A percentile compares a stretch with the other conserved stretches of the same genome.
Conservation (phyloP, 1,140 invertebrate species). For the Zaprionus ornatus region DNA sequence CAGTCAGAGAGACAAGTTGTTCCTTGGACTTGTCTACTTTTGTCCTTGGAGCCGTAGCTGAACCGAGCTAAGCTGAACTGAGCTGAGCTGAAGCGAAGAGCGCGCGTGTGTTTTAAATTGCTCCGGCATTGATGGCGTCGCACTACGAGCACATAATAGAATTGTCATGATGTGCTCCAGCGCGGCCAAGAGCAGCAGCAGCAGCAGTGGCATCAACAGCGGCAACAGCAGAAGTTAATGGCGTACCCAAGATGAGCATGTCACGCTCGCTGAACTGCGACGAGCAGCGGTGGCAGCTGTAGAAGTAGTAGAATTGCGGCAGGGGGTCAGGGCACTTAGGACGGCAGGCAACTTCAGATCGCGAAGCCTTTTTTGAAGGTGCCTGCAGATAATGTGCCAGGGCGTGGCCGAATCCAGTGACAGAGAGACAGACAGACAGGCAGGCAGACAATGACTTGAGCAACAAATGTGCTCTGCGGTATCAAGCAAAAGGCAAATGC, state of each 20-base stretch:
- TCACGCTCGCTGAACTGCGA: slow-evolving; percentile 79
- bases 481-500: slow-evolving; percentile 1
- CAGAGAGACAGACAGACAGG: not conserved
- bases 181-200: slow-evolving; percentile 26
- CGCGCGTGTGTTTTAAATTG: slow-evolving; percentile 34
- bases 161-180: slow-evolving; percentile 56
- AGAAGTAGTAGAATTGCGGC: not conserved
- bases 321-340: slow-evolving; percentile 61
- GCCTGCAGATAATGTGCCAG: slow-evolving; percentile 37
- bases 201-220: not conserved
- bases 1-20: not conserved
- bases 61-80: not conserved
- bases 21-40: slow-evolving; percentile 13
- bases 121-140: slow-evolving; percentile 33
- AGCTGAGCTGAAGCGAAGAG: not conserved
- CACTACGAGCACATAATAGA: slow-evolving; percentile 42
- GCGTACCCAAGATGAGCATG: slow-evolving; percentile 72
- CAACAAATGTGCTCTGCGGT: slow-evolving; percentile 14
- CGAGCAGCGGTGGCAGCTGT: slow-evolving; percentile 11
- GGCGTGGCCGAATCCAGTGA: slow-evolving; percentile 3
- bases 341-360: slow-evolving; percentile 9
- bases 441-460: not conserved
- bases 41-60: slow-evolving; percentile 7
- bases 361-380: slow-evolving; percentile 35
- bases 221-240: slow-evolving; percentile 55